Base-by-base conservation (phyloP, 2,888 invertebrate species). In the Aporophyla lueneburgensis region DNA sequence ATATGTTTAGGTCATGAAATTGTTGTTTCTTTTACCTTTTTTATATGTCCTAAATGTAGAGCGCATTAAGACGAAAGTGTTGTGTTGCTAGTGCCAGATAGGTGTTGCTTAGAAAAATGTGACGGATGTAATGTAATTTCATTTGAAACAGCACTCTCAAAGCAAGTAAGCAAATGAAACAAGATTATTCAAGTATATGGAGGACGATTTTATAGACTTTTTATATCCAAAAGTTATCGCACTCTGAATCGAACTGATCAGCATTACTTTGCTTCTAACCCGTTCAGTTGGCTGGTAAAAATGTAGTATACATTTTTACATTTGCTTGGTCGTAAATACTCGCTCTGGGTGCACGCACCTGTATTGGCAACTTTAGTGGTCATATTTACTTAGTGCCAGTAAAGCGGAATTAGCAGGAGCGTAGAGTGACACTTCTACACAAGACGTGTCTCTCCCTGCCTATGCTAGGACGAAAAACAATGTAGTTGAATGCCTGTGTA, bases 301-400 rank as follows among this genome's bases (percentile, higher is more conserved):
- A n/a, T n/a, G n/a, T n/a, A n/a, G n/a, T n/a, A n/a, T 61, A 75
- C 63, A 71, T 66, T 80, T 77, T 86, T 76, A 80, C 76, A 83
- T 70, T 75, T 56, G 46, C 40, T 63, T 33, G 69, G 24, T 85
- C 81, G 74, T 85, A 83, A 86, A 86, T 70, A 75, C 16, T 72
- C 49, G 75, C 68, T 72, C 74, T 56, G 80, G 65, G 40, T 54
- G 75, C 71, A 78, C 79, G 75, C 74, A 71, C 59, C 58, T 63
- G 69, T 86, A 81, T 85, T 69, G 76, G 74, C 66, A 80, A 76
- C 65, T 80, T 81, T 82, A 85, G 74, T 76, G 76, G 62, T 78
- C 51, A 75, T 84, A 85, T 85, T 76, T n/a, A 80, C 62, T 80
- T 76, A 79, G 76, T 83, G 78, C 67, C 65, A 59, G 76, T 86